A percentile compares a stretch with the other conserved stretches of the same genome.
Evolutionary conservation across 2,113 vertebrate genomes (phyloP).

Genomic region (Dissostichus mawsoni): DNA sequence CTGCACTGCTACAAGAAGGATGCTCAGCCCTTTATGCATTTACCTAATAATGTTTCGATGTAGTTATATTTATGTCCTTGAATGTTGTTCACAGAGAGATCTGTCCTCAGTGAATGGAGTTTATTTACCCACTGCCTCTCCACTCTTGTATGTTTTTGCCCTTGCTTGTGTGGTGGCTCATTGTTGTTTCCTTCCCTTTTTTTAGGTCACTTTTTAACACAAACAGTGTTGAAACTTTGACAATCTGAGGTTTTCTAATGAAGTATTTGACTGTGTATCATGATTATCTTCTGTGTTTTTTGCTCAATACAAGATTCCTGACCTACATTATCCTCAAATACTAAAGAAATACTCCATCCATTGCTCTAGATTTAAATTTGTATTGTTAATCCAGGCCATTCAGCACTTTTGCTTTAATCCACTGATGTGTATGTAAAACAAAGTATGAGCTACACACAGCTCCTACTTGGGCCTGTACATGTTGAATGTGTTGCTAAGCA

Average conservation of each 20-base stretch:
- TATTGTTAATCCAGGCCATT: slow-evolving; percentile 9
- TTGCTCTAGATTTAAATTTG: not conserved
- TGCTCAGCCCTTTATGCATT: slow-evolving; percentile 18
- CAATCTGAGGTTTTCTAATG: not conserved
- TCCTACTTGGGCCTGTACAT: slow-evolving; percentile 38
- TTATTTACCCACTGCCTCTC: slow-evolving; percentile 10
- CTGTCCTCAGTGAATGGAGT: slow-evolving; percentile 19
- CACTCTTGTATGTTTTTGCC: slow-evolving; percentile 23
- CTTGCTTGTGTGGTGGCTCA: slow-evolving; percentile 50
- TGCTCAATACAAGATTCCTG: slow-evolving; percentile 3
- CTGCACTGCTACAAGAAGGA: slow-evolving; percentile 24
- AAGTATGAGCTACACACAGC: slow-evolving; percentile 16
- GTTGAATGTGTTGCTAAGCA: slow-evolving; percentile 26
- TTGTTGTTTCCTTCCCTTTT: slow-evolving; percentile 17
- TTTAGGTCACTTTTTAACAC: slow-evolving; percentile 6
- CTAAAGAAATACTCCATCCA: slow-evolving; percentile 1
- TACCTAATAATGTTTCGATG: not conserved
- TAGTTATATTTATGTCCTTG: not conserved
- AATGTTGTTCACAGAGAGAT: slow-evolving; percentile 22
- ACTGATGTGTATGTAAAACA: slow-evolving; percentile 7
- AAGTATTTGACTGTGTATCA: slow-evolving; percentile 7
- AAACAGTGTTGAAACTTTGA: not conserved
- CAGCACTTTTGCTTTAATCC: not conserved
- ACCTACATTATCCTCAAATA: not conserved
- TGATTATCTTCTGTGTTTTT: slow-evolving; percentile 15